Evolutionary conservation across 2,888 invertebrate species (phyloP), one percentile per base, ranked within the genome.

Genomic region (Diploptera punctata): DNA sequence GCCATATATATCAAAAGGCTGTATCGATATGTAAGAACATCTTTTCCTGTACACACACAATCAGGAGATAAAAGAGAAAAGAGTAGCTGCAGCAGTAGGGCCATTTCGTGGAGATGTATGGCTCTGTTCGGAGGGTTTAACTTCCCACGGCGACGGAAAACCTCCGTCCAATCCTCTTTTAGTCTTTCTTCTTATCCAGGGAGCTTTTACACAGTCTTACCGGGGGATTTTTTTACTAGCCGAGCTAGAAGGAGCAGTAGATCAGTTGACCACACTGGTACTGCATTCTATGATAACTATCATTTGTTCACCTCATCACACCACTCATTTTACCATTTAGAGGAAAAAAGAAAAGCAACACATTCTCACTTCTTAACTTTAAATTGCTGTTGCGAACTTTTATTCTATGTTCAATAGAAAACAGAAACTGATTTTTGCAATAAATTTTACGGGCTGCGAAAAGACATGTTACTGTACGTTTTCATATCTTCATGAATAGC

Each of bases 101-200:
- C 62, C 62, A 62, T 62, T 62, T 21, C 43, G 62, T 19, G 21
- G 62, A 62, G 62, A 62, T 62, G 43, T 62, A 62, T 62, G 62
- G 62, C 52, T 68, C 68, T 68, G 68, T 68, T 68, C 68, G 38
- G 49, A 21, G 68, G 68, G 54, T 57, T 68, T 68, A 68, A 68
- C 54, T 52, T 49, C 38, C 52, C 57, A 68, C 54, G 54, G 68
- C 31, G 57, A 54, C 52, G 54, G 21, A 18, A 52, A 52, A 68
- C 54, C 68, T 52, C 26, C 54, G 57, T 29, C 33, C 33, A 52
- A 68, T 68, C 68, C 68, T 65, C 57, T 52, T 52, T 52, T 52
- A 52, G 52, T 52, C 52, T 52, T 52, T 52, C 52, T 52, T 24
- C 52, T 52, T 52, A 52, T 52, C 52, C 52, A 24, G 52, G 52